Percentiles rank a stretch among this genome's conserved stretches.
Evolutionary conservation across 2,888 invertebrate genomes (phyloP).

Genomic region (Volucella zonaria): DNA sequence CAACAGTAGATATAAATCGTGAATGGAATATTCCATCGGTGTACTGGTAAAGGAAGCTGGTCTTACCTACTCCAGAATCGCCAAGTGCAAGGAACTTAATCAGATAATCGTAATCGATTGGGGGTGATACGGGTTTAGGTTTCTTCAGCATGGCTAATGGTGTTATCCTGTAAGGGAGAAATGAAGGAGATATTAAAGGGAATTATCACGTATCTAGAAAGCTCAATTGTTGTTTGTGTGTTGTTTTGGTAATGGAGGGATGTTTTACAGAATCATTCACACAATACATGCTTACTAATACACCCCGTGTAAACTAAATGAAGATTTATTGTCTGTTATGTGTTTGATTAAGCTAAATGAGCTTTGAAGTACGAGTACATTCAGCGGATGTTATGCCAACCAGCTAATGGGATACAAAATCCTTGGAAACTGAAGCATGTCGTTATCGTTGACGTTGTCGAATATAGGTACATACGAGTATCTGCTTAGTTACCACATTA

Average conservation of each 20-base stretch:
- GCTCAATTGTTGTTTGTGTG: no score
- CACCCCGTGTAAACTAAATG: neutral
- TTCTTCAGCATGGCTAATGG: slow-evolving; percentile 52
- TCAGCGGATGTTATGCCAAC: slow-evolving; percentile 8
- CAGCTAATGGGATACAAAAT: neutral
- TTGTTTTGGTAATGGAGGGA: no score
- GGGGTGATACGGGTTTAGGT: slow-evolving; percentile 37
- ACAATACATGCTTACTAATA: no score
- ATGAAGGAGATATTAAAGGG: neutral
- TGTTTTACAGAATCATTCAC: no score
- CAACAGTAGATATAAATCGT: slow-evolving; percentile 97
- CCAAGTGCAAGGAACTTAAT: slow-evolving; percentile 92
- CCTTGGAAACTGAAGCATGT: neutral
- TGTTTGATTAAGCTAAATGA: slow-evolving; percentile 8
- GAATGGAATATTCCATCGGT: slow-evolving; percentile 96
- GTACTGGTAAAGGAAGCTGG: slow-evolving; percentile 97
- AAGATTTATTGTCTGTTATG: slow-evolving; percentile 13
- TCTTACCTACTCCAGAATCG: slow-evolving; percentile 99
- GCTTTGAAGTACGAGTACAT: neutral
- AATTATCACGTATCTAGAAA: no score
- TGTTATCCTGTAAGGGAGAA: slow-evolving; percentile 36
- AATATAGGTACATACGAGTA: neutral
- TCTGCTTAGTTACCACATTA: slow-evolving; percentile 21
- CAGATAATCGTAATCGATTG: slow-evolving; percentile 82
- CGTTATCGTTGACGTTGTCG: no score